Percentiles rank a stretch among this genome's conserved stretches.
These are phyloP conservation scores for Heteromurus nitidus DNA, from an alignment of 2,888 invertebrate genomes.

Conservation along the genomic window DNA sequence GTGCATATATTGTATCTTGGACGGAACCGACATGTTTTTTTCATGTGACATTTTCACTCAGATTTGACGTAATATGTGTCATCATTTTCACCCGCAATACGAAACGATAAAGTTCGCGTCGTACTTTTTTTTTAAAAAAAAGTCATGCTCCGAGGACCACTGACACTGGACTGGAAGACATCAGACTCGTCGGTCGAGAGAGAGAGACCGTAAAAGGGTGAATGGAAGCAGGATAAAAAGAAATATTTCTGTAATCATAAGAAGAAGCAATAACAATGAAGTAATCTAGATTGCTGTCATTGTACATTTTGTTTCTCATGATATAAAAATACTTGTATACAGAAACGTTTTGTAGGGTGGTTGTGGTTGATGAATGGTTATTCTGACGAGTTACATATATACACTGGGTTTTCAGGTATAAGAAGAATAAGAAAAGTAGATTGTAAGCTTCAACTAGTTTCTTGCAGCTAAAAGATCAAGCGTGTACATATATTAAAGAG, in stretches of 20 bases:
- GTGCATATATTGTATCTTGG: too few relatives aligned
- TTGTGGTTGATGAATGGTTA: background rate
- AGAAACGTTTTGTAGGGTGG: background rate
- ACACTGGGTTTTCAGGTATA: too few relatives aligned
- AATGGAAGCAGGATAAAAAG: background rate
- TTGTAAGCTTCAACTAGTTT: too few relatives aligned
- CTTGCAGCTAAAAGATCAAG: too few relatives aligned
- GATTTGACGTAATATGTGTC: background rate
- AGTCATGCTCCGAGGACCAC: background rate
- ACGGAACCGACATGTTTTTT: background rate
- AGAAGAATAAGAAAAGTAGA: too few relatives aligned
- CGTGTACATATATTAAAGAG: background rate
- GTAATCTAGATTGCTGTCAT: conserved; percentile 31
- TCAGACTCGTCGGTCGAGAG: background rate
- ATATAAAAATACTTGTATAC: background rate
- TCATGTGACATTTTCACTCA: background rate
- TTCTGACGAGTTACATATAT: too few relatives aligned
- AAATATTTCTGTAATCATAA: conserved; percentile 22
- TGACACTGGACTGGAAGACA: background rate
- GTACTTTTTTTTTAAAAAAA: too few relatives aligned
- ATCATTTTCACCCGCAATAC: background rate
- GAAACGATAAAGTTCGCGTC: background rate
- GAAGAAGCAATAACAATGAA: conserved; percentile 9
- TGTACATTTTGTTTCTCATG: conserved; percentile 9
- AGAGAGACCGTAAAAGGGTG: background rate